These are phyloP conservation scores for Sialia sialis DNA, from an alignment of 2,113 vertebrate genomes.

Conservation along the genomic window DNA sequence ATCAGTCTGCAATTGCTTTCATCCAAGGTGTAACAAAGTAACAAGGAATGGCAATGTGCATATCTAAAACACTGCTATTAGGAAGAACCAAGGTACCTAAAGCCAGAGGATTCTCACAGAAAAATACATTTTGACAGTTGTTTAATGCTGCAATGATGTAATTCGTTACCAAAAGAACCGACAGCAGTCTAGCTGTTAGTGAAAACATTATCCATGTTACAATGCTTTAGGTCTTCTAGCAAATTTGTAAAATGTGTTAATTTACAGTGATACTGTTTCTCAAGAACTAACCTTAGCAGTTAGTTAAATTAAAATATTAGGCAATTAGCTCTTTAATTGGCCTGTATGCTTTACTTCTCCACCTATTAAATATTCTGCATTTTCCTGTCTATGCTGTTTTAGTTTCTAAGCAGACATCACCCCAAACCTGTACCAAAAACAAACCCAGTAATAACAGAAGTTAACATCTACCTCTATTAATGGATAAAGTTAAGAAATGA, in stretches of 20 bases:
- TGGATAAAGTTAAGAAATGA: not conserved
- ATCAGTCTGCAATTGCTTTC: not conserved
- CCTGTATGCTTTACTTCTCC: not conserved
- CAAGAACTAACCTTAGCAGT: not conserved
- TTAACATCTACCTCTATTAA: not conserved
- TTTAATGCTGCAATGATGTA: not conserved
- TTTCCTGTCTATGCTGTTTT: not conserved
- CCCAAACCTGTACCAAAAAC: not conserved
- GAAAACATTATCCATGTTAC: not conserved
- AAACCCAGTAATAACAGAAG: not conserved
- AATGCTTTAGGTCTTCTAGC: not conserved
- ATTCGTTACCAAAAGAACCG: not conserved
- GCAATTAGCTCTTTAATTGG: not conserved
- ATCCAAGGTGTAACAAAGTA: not conserved
- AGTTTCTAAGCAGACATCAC: not conserved
- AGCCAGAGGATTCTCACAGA: not conserved
- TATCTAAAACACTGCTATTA: not conserved
- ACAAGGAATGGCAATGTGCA: not conserved
- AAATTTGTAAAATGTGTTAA: not conserved
- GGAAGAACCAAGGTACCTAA: not conserved
- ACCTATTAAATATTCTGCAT: not conserved
- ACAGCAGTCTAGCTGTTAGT: not conserved
- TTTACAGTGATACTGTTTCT: not conserved
- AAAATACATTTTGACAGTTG: not conserved
- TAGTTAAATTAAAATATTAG: not conserved